These are phyloP conservation scores for Drosophila pseudoananassae DNA, from an alignment of 1,140 invertebrate species.

Conservation along the genomic window DNA sequence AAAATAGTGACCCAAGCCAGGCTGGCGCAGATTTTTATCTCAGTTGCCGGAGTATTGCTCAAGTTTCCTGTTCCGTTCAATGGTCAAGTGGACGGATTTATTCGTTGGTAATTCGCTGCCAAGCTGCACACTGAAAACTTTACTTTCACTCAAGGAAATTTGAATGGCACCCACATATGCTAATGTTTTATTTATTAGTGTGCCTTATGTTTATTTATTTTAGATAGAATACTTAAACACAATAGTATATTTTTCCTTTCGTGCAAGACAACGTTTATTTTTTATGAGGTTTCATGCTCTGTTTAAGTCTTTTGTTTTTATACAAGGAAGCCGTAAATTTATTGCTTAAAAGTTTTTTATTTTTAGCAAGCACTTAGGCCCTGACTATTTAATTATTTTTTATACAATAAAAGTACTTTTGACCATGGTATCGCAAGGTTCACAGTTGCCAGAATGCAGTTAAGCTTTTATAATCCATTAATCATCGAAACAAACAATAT, in stretches of 20 bases:
- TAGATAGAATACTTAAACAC: no score
- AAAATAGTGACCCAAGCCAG: constrained; percentile 48
- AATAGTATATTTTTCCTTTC: no score
- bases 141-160: constrained; percentile 43
- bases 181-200: constrained; percentile 11
- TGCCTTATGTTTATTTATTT: constrained; percentile 7
- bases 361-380: neutral
- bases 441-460: neutral
- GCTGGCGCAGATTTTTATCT: constrained; percentile 45
- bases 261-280: neutral
- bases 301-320: constrained; percentile 1
- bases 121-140: constrained; percentile 54
- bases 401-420: neutral
- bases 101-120: constrained; percentile 40
- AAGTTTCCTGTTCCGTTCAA: constrained; percentile 72
- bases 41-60: constrained; percentile 68
- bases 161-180: constrained; percentile 9
- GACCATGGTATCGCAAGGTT: neutral
- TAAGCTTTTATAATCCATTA: neutral
- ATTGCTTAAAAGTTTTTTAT: no score
- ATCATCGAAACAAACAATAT: neutral
- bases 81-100: constrained; percentile 61
- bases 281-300: neutral
- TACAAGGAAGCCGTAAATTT: neutral
- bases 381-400: neutral